Evolutionary conservation across 35 echinoderm and acorn worm genomes (phyloP).

Genomic region (Holothuria glaberrima): DNA sequence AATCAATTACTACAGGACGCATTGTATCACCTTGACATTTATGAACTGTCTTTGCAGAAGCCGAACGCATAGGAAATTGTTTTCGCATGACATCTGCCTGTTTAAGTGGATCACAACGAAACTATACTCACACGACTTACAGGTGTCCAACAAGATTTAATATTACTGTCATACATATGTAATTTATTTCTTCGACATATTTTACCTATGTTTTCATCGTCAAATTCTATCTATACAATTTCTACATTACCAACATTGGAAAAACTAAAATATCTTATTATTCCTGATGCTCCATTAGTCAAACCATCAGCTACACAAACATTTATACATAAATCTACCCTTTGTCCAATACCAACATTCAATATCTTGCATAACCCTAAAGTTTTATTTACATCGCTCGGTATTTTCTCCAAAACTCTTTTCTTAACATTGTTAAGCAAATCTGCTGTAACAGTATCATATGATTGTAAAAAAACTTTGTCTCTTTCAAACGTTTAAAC

Average conservation of each 20-base stretch:
- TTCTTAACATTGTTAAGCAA: constrained; percentile 32
- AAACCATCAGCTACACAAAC: constrained; percentile 66
- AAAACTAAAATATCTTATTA: not conserved
- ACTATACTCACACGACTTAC: constrained; percentile 24
- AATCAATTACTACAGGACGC: constrained; percentile 23
- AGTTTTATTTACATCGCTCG: constrained; percentile 36
- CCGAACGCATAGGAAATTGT: constrained; percentile 53
- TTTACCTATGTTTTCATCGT: constrained; percentile 34
- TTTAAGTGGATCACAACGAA: constrained; percentile 35
- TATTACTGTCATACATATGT: not conserved
- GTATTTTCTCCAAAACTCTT: constrained; percentile 8
- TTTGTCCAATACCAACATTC: constrained; percentile 26
- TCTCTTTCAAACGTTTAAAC: constrained; percentile 6
- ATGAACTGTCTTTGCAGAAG: constrained; percentile 62
- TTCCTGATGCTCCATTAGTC: constrained; percentile 64
- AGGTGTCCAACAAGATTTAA: constrained; percentile 8
- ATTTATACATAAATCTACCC: constrained; percentile 37
- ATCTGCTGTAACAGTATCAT: constrained; percentile 60
- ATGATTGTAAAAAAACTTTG: constrained; percentile 27
- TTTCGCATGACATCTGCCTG: constrained; percentile 10
- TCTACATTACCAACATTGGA: not conserved
- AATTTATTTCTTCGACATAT: not conserved
- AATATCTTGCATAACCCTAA: not conserved
- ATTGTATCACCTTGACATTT: constrained; percentile 55
- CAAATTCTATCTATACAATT: constrained; percentile 55